Conservation (phyloP, 2,113 vertebrate genomes). For the Phrynocephalus versicolor region DNA sequence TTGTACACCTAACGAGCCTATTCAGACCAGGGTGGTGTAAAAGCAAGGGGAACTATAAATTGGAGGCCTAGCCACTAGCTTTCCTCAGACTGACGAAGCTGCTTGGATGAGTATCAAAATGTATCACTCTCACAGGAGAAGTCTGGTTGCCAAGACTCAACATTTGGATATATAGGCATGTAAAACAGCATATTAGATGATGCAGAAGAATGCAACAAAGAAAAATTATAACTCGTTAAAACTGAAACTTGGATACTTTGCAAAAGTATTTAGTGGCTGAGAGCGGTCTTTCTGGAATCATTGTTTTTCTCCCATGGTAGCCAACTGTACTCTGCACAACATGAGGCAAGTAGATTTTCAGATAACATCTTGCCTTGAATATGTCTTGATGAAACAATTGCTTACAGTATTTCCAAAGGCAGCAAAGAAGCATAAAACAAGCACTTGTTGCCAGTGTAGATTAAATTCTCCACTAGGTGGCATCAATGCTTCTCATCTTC, state of each 20-base stretch:
- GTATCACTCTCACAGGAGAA: too few species aligned
- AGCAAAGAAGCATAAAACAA: background rate
- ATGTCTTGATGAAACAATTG: background rate
- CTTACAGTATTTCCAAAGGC: background rate
- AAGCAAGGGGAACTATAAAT: too few species aligned
- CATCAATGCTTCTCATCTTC: background rate
- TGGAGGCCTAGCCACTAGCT: too few species aligned
- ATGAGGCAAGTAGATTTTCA: background rate
- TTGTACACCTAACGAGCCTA: too few species aligned
- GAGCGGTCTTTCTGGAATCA: background rate
- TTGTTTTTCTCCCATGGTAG: background rate
- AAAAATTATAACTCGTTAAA: background rate
- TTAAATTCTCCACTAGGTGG: constrained; percentile 46
- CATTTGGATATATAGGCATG: too few species aligned
- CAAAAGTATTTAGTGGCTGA: background rate
- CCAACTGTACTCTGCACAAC: background rate
- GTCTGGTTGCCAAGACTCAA: too few species aligned
- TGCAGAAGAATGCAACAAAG: too few species aligned
- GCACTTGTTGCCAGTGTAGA: background rate
- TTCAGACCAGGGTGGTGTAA: too few species aligned
- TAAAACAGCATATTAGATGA: too few species aligned
- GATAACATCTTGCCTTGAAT: background rate
- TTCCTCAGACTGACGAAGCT: too few species aligned
- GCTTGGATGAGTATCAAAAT: too few species aligned
- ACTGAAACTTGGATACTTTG: constrained; percentile 4